Evolutionary conservation across 2,797 vertebrate species (phyloP).

Genomic region (Myiotriccus ornatus): DNA sequence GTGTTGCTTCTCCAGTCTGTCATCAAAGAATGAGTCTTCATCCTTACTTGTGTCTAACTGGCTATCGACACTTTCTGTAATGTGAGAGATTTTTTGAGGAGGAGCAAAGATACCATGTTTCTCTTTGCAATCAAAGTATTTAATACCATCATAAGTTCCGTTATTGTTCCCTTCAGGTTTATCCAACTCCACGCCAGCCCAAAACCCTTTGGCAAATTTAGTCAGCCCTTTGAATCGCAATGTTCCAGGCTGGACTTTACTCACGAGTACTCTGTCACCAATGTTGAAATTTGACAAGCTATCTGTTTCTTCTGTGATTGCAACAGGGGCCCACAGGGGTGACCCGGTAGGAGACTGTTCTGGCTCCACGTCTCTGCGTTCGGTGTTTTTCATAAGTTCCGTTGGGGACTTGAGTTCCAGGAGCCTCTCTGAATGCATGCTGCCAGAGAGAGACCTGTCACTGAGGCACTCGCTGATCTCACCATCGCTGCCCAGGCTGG

Average conservation of each 20-base stretch:
- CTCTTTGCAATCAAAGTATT: constrained; percentile 88
- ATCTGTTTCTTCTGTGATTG: constrained; percentile 57
- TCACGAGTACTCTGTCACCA: constrained; percentile 92
- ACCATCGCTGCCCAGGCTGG: constrained; percentile 75
- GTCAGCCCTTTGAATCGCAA: constrained; percentile 91
- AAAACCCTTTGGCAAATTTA: constrained; percentile 90
- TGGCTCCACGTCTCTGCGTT: constrained; percentile 69
- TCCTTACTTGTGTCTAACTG: constrained; percentile 79
- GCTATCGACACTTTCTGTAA: constrained; percentile 77
- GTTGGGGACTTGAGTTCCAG: constrained; percentile 77
- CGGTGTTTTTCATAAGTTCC: constrained; percentile 69
- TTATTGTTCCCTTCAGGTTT: constrained; percentile 93
- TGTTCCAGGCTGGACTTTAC: constrained; percentile 90
- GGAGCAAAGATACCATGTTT: constrained; percentile 94
- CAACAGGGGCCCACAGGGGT: constrained; percentile 47
- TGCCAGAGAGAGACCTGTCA: constrained; percentile 75
- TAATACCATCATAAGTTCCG: constrained; percentile 87
- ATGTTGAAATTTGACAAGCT: constrained; percentile 82
- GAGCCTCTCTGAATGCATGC: constrained; percentile 73
- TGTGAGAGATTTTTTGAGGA: constrained; percentile 88
- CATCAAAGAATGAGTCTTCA: constrained; percentile 81
- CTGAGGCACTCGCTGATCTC: constrained; percentile 86
- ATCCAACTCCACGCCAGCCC: constrained; percentile 97
- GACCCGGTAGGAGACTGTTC: constrained; percentile 25
- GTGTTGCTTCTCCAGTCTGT: constrained; percentile 54